Conservation (phyloP, 2,797 vertebrate species). For the Pogoniulus pusillus region DNA sequence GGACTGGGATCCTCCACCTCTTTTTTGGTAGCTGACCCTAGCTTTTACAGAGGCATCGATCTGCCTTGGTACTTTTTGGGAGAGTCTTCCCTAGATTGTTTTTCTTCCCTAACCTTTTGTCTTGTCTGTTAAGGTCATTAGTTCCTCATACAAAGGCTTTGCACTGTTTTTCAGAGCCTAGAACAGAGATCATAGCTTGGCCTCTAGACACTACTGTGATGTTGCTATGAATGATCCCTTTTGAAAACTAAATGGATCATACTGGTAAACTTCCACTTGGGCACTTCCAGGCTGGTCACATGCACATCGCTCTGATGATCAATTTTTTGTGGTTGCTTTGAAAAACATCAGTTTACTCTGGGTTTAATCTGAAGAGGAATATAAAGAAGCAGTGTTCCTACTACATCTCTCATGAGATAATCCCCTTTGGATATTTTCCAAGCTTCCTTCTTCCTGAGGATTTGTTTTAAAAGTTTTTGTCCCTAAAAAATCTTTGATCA, state of each 20-base stretch:
- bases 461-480: constrained; percentile 23
- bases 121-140: constrained; percentile 56
- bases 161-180: constrained; percentile 30
- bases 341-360: constrained; percentile 32
- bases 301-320: constrained; percentile 17
- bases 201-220: not conserved
- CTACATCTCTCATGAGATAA: constrained; percentile 27
- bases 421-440: constrained; percentile 41
- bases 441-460: constrained; percentile 16
- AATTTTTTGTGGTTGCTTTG: constrained; percentile 50
- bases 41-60: not conserved
- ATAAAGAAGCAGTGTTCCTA: constrained; percentile 54
- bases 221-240: constrained; percentile 42
- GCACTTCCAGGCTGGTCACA: constrained; percentile 38
- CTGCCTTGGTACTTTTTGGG: not conserved
- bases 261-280: constrained; percentile 44
- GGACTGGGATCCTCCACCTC: not conserved
- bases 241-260: not conserved
- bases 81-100: not conserved
- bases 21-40: not conserved
- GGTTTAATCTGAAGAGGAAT: not conserved
- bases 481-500: constrained; percentile 36
- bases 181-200: constrained; percentile 53
- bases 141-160: not conserved
- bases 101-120: constrained; percentile 47